A percentile compares a stretch with the other conserved stretches of the same genome.
Evolutionary conservation across 2,113 vertebrate species (phyloP).

Genomic region (Baryphthengus martii): DNA sequence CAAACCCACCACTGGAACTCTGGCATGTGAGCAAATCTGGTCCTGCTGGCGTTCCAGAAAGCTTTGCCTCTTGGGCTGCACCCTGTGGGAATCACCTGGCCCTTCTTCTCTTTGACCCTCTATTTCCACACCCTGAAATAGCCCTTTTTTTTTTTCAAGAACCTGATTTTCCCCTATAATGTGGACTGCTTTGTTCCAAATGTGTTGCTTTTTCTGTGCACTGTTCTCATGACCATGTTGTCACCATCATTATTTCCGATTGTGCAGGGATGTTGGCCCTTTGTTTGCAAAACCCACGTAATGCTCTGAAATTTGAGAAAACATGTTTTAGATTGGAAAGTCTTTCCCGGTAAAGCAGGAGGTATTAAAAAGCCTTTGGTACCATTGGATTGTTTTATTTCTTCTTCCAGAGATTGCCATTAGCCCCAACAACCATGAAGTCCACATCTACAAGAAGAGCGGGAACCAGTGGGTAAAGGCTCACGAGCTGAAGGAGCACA

Average conservation of each 20-base stretch:
- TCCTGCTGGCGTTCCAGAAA: neutral
- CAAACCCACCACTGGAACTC: neutral
- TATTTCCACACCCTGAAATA: neutral
- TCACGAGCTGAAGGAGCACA: conserved; percentile 97
- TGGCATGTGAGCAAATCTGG: neutral
- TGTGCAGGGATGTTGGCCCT: neutral
- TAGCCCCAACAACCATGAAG: conserved; percentile 98
- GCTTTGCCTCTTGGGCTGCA: neutral
- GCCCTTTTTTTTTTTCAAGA: neutral
- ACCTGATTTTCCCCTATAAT: neutral
- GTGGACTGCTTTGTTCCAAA: neutral
- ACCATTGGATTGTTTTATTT: neutral
- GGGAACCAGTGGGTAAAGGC: conserved; percentile 96
- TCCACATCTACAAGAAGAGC: conserved; percentile 98
- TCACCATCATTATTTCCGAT: neutral
- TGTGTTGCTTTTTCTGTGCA: neutral
- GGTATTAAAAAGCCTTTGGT: neutral
- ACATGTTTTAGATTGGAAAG: neutral
- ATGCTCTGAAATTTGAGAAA: neutral
- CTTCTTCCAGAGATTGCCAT: conserved; percentile 89
- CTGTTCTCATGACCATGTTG: neutral
- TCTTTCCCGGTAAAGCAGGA: neutral
- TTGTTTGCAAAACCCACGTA: neutral
- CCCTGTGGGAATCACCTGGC: neutral
- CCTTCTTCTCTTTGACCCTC: neutral